phyloP scores from a whole-genome alignment of 2,888 invertebrate genomes.

The Melanophora roralis region DNA sequence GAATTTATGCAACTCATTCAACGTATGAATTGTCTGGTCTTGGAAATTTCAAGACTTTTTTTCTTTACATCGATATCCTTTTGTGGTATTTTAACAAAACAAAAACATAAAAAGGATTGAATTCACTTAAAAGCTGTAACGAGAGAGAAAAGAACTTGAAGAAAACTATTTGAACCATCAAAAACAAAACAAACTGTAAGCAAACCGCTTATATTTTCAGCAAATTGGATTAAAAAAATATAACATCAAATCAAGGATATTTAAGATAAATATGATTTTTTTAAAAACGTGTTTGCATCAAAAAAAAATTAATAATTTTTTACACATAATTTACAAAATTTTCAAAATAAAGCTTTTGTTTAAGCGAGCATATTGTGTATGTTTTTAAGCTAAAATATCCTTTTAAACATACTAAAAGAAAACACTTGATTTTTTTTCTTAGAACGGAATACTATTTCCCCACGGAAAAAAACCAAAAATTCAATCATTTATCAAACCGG shows the following conservation, averaged over 20 bases:
- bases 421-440: too few species aligned
- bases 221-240: constrained; percentile 2
- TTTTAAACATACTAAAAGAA: too few species aligned
- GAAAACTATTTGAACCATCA: neutral
- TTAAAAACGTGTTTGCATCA: too few species aligned
- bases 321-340: too few species aligned
- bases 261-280: too few species aligned
- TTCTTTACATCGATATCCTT: constrained; percentile 2
- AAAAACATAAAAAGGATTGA: constrained; percentile 40
- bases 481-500: constrained; percentile 43
- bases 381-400: too few species aligned
- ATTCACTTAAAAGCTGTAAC: constrained; percentile 17
- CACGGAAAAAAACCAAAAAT: too few species aligned
- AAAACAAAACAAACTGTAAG: constrained; percentile 1
- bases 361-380: too few species aligned
- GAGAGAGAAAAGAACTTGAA: neutral
- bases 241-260: neutral
- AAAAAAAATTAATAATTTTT: too few species aligned
- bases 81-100: constrained; percentile 33
- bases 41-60: constrained; percentile 29
- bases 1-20: constrained; percentile 1
- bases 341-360: too few species aligned
- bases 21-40: neutral
- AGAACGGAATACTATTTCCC: too few species aligned
- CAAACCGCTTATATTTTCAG: constrained; percentile 21